Percentiles rank a stretch among this genome's conserved stretches.
These are phyloP conservation scores for Bellardia pandia DNA, from an alignment of 2,888 invertebrate genomes.

Conservation along the genomic window DNA sequence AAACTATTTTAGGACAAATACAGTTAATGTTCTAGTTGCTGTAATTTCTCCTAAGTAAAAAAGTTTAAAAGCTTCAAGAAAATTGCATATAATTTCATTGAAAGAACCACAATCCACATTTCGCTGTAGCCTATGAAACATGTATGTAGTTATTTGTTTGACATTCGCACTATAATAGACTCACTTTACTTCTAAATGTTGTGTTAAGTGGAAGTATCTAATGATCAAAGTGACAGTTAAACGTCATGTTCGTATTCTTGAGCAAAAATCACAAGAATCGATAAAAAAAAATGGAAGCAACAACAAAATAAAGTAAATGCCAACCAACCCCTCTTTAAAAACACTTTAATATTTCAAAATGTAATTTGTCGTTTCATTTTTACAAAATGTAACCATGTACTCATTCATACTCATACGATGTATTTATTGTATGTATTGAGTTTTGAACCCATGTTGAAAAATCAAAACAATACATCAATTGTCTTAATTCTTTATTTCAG, in stretches of 20 bases:
- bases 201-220: constrained; percentile 33
- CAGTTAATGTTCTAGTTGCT: no score
- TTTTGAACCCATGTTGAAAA: constrained; percentile 68
- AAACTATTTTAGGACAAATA: no score
- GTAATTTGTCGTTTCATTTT: constrained; percentile 65
- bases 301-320: background rate
- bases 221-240: constrained; percentile 77
- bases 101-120: background rate
- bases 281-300: constrained; percentile 20
- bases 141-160: background rate
- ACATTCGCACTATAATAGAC: background rate
- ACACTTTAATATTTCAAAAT: constrained; percentile 44
- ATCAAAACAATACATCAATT: constrained; percentile 81
- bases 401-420: background rate
- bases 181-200: background rate
- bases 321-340: constrained; percentile 33
- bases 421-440: background rate
- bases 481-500: constrained; percentile 54
- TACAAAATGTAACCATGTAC: constrained; percentile 11
- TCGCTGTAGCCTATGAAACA: background rate
- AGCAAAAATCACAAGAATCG: constrained; percentile 41
- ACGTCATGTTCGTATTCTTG: constrained; percentile 73
- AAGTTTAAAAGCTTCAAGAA: background rate
- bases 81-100: background rate
- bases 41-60: no score